phyloP scores from a whole-genome alignment of 1,140 invertebrate species.

The Venturia canescens region DNA sequence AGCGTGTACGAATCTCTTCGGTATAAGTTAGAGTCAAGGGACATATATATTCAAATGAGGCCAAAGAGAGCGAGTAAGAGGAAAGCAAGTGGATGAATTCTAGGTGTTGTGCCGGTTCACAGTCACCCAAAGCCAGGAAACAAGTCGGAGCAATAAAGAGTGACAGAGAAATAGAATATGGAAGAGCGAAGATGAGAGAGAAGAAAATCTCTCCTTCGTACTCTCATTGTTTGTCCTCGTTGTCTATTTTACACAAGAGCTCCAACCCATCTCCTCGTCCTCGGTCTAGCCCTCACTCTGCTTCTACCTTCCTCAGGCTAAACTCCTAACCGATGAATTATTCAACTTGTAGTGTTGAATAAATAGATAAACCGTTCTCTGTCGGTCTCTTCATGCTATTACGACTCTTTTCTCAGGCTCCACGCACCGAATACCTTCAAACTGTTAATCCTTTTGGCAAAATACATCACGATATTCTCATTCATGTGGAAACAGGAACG shows the following conservation, averaged over 20 bases:
- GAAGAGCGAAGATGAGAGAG: slow-evolving; percentile 1
- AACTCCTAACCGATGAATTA: slow-evolving; percentile 26
- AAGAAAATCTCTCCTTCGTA: slow-evolving; percentile 3
- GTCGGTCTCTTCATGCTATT: neutral
- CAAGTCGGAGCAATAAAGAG: slow-evolving; percentile 24
- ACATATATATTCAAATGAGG: slow-evolving; percentile 30
- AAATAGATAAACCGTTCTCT: slow-evolving; percentile 8
- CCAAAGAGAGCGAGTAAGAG: neutral
- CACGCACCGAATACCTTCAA: neutral
- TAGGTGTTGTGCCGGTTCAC: slow-evolving; percentile 14
- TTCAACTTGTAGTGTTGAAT: slow-evolving; percentile 38
- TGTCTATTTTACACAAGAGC: slow-evolving; percentile 6
- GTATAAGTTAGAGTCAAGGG: slow-evolving; percentile 22
- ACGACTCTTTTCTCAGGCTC: neutral
- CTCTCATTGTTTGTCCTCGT: slow-evolving; percentile 37
- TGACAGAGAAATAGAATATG: neutral
- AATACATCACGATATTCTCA: neutral
- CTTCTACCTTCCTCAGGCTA: neutral
- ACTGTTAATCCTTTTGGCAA: neutral
- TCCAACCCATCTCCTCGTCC: neutral
- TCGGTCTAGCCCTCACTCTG: neutral
- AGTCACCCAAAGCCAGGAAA: slow-evolving; percentile 21
- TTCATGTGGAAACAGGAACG: no score
- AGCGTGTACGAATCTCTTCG: neutral
- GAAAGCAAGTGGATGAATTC: slow-evolving; percentile 12